phyloP scores from a whole-genome alignment of 1,140 invertebrate genomes.

The Drosophila tropicalis region DNA sequence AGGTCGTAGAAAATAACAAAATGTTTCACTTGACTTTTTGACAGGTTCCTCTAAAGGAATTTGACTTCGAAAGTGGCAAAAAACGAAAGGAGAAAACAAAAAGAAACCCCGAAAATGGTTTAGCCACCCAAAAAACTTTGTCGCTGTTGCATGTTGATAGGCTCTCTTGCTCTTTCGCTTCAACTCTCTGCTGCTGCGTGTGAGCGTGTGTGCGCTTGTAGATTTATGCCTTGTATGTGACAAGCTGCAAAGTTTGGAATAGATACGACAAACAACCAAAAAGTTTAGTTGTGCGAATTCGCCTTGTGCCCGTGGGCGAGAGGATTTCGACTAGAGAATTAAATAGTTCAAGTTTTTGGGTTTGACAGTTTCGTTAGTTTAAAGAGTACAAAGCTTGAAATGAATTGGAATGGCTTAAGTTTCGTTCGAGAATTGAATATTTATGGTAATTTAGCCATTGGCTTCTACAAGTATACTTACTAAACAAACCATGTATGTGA shows the following conservation, averaged over 20 bases:
- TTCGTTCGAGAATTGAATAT: not conserved
- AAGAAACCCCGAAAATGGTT: slow-evolving; percentile 19
- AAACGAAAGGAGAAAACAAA: slow-evolving; percentile 21
- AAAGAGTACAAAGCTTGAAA: slow-evolving; percentile 22
- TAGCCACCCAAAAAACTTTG: slow-evolving; percentile 50
- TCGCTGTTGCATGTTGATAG: slow-evolving; percentile 58
- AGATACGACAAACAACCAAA: slow-evolving; percentile 38
- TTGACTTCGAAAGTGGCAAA: slow-evolving; percentile 27
- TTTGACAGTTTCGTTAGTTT: slow-evolving; percentile 33
- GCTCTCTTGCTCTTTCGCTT: slow-evolving; percentile 19
- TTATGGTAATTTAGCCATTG: slow-evolving; percentile 6
- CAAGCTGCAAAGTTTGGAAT: slow-evolving; percentile 54
- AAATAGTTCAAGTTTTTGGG: slow-evolving; percentile 38
- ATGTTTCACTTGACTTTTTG: slow-evolving; percentile 70
- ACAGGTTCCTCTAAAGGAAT: slow-evolving; percentile 47
- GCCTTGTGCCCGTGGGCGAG: not conserved
- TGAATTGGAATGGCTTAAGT: slow-evolving; percentile 15
- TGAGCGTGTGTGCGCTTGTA: slow-evolving; percentile 33
- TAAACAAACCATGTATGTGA: not conserved
- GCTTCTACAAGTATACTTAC: not conserved
- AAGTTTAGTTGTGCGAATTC: slow-evolving; percentile 20
- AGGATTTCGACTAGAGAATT: slow-evolving; percentile 28
- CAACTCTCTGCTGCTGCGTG: slow-evolving; percentile 11
- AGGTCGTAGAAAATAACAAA: slow-evolving; percentile 59
- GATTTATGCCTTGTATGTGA: slow-evolving; percentile 71